These are phyloP conservation scores for Zele albiditarsus DNA, from an alignment of 2,888 invertebrate genomes.

Conservation along the genomic window DNA sequence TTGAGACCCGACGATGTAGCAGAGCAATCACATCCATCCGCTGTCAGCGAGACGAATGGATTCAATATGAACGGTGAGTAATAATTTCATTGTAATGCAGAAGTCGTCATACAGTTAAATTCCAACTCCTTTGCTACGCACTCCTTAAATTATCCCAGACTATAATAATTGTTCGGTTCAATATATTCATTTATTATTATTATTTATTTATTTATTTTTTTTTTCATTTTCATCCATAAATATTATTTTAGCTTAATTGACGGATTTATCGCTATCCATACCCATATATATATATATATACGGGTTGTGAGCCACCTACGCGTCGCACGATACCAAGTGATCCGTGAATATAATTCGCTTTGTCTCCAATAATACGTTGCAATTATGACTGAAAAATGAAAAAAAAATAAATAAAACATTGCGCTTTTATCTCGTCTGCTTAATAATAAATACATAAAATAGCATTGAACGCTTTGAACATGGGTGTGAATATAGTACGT, in stretches of 20 bases:
- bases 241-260: not conserved
- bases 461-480: not conserved
- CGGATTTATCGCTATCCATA: not conserved
- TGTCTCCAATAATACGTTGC: constrained; percentile 10
- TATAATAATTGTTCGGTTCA: not conserved
- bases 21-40: constrained; percentile 41
- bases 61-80: constrained; percentile 55
- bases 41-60: constrained; percentile 48
- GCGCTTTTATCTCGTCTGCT: constrained; percentile 48
- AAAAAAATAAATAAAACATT: constrained; percentile 64
- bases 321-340: constrained; percentile 41
- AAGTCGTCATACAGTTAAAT: constrained; percentile 4
- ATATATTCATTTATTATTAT: not conserved
- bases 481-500: not conserved
- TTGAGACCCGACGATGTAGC: constrained; percentile 24
- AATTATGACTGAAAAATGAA: not conserved
- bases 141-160: constrained; percentile 6
- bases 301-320: constrained; percentile 49
- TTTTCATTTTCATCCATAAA: not conserved
- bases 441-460: not conserved
- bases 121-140: constrained; percentile 11
- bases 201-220: not conserved
- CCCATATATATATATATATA: constrained; percentile 16
- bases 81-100: constrained; percentile 24
- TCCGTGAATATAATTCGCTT: constrained; percentile 29